Base-by-base conservation (phyloP, 2,113 vertebrate species). In the Oryzias melastigma region DNA sequence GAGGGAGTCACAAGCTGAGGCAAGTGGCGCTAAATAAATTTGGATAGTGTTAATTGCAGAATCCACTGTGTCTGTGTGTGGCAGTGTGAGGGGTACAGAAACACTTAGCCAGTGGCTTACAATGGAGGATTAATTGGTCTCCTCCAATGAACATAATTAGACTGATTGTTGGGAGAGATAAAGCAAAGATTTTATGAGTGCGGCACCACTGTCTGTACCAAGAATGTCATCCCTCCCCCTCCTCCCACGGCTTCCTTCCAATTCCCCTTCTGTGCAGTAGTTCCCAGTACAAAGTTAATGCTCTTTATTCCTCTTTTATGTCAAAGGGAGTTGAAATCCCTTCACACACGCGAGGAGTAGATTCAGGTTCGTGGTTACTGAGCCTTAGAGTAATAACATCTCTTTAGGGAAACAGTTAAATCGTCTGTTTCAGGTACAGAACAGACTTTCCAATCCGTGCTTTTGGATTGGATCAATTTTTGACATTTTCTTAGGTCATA, bases 101-200 rank as follows among this genome's bases (percentile, higher is more conserved):
- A 92, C 92, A 94, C 92, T 94, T 93, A 92, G 90, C 88, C 90
- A 87, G 88, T 80, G 91, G 87, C 91, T 92, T 91, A 92, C 92
- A 92, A 89, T 90, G 90, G 91, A 82, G 89, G 88, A 93, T 92
- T 94, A 94, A 95, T 95, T 94, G 93, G 92, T 90, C 89, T 91
- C 92, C 90, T 90, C 87, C 87, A 92, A 91, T 90, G 89, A 94
- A 88, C 91, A 91, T 93, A 94, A 94, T 95, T 94, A 94, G 91
- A 84, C 90, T 92, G 93, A 94, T 94, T 94, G 94, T 93, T 89
- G 61, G 81, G 91, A 82, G 83, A 91, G 90, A 91, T 92, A 91
- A 90, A 89, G 91, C 84, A 87, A 89, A 90, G 90, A 87, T 92
- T 93, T 94, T 89, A 88, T 88, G 88, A 88, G 89, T 85, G 71